Evolutionary conservation across 1,140 invertebrate species (phyloP), one percentile per base, ranked within the genome.

Genomic region (Tribolium madens): DNA sequence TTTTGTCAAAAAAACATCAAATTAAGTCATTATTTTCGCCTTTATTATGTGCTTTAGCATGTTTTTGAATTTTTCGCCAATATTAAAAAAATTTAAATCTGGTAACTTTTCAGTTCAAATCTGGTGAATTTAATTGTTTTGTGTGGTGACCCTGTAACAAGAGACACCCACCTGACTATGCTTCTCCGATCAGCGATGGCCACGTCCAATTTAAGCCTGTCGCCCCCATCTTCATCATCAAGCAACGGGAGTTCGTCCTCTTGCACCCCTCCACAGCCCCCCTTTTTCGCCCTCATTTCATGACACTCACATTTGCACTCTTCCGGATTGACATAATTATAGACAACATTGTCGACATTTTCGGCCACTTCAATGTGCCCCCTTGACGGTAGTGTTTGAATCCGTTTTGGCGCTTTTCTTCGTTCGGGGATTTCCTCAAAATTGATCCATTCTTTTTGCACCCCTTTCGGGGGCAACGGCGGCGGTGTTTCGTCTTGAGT

Each of bases 241-340:
- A 84, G 48, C 10, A 84, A 72, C n/a, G 83, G 83, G 31, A 84
- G 46, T 64, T 84, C 83, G 31, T 84, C 83, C 47, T 84, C 83
- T 77, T 83, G 81, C 21, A 82, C 77, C n/a, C 57, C 57, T 7
- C 57, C 21, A 47, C 31, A 6, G 14, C 50, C 31, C 46, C 72
- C 78, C 48, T 79, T 77, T 42, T 77, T 76, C n/a, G 80, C 76
- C 12, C 81, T 82, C 4, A 85, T 88, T 80, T 93, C 92, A 86
- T 95, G 93, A 84, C 94, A 95, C 85, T 95, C 94, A 84, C 94
- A 95, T 81, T 91, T 92, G 82, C 93, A 95, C 73, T 94, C 93
- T 82, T 95, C 93, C 0, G 93, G 93, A 84, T 94, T 93, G 36
- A 94, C 94, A 84, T 94, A 94, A 84, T 89, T 93, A 81, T 93